These are phyloP conservation scores for Motacilla tschutschensis DNA, from an alignment of 2,113 vertebrate genomes.

Conservation along the genomic window DNA sequence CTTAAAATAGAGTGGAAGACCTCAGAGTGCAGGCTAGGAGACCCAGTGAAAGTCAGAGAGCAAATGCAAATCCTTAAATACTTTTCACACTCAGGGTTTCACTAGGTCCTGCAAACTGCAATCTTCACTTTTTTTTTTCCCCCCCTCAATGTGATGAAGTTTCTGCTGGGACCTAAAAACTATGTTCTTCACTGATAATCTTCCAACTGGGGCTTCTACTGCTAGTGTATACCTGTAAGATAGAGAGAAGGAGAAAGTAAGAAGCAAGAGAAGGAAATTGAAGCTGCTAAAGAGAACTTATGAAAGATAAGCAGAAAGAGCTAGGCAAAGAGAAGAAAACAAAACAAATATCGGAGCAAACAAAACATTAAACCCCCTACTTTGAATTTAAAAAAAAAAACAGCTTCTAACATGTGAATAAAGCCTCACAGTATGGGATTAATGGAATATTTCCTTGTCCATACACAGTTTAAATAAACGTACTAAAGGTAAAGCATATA, in stretches of 20 bases:
- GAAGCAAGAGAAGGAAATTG: neutral
- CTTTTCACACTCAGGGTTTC: constrained; percentile 13
- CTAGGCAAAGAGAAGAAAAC: neutral
- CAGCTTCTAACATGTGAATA: neutral
- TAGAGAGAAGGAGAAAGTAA: constrained; percentile 22
- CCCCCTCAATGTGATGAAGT: neutral
- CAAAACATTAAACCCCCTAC: neutral
- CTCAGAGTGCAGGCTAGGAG: constrained; percentile 1
- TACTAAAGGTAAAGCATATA: neutral
- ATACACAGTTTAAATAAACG: neutral
- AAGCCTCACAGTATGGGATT: neutral
- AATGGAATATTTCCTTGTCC: neutral
- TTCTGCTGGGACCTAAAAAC: constrained; percentile 25
- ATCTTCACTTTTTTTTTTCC: neutral
- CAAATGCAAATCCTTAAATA: neutral
- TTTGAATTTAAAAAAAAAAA: neutral
- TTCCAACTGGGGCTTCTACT: constrained; percentile 39
- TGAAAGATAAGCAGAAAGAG: neutral
- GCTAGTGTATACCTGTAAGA: constrained; percentile 42
- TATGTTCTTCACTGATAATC: constrained; percentile 27
- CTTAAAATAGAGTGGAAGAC: neutral
- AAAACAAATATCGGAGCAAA: neutral
- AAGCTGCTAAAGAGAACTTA: neutral
- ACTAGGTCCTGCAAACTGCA: constrained; percentile 29
- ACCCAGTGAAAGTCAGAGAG: constrained; percentile 12